Evolutionary conservation across 2,113 vertebrate genomes (phyloP).

Genomic region (Montifringilla adamsi): DNA sequence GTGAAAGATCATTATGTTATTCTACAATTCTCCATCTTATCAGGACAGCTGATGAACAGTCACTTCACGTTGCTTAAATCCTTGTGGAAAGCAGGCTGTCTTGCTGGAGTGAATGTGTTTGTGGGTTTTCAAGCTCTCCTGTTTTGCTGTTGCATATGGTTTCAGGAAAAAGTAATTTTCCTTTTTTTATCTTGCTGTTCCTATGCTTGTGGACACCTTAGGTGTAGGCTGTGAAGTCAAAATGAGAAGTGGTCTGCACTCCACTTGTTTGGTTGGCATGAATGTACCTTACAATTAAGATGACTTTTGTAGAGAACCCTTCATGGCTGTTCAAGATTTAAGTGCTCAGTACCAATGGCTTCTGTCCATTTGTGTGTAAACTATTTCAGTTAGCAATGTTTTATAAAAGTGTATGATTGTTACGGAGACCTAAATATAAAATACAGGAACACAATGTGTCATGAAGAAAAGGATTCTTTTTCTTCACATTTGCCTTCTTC

Average conservation of each 20-base stretch:
- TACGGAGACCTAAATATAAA: not conserved
- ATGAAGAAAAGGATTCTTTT: not conserved
- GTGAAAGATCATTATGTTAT: not conserved
- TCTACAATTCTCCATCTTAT: not conserved
- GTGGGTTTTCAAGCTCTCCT: not conserved
- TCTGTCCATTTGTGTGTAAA: not conserved
- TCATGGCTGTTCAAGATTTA: not conserved
- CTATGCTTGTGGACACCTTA: not conserved
- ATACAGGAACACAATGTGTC: not conserved
- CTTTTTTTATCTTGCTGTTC: not conserved
- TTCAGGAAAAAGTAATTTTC: not conserved
- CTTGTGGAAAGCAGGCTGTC: not conserved
- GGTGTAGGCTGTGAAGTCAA: not conserved
- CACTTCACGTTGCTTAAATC: not conserved
- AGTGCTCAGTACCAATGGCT: not conserved
- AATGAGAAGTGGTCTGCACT: not conserved
- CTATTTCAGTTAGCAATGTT: not conserved
- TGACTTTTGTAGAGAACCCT: not conserved
- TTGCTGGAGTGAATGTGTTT: not conserved
- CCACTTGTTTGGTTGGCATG: not conserved
- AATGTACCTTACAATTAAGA: not conserved
- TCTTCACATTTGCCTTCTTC: not conserved
- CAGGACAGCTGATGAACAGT: not conserved
- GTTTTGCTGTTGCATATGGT: not conserved
- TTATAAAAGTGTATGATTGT: not conserved